Evolutionary conservation across 2,888 invertebrate species (phyloP), one percentile per base, ranked within the genome.

Genomic region (Yponomeuta cagnagella): DNA sequence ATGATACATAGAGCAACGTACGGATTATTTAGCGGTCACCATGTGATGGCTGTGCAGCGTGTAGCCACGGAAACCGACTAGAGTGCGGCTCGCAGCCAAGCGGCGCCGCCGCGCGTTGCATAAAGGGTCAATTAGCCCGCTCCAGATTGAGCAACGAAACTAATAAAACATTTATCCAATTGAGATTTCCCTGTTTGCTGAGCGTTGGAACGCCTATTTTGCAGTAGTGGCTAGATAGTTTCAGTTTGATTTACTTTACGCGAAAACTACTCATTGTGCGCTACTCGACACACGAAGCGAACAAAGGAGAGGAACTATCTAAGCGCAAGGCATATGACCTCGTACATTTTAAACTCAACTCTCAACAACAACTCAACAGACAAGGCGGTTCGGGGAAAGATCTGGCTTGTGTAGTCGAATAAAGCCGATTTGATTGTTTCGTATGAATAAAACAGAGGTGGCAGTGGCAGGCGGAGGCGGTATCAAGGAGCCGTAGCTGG

Each of bases 161-260:
- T 70, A 70, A 70, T 70, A 65, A 70, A 43, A 48, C 33, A 70
- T 70, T 70, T 70, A 70, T 64, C 70, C 64, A 64, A 70, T 70
- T 64, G 70, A 64, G 70, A 68, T 67, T 33, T 37, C 33, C 33
- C 43, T 43, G 15, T 43, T 31, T 33, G 31, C 31, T 30, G 65
- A 31, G 65, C 52, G 52, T 58, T 58, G 52, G 52, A 58, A 58
- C 52, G 52, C 15, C 52, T 58, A 58, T 15, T 12, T 15, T 58
- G 52, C 52, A 58, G 52, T 15, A 15, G 12, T 52, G 52, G 12
- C 52, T 2, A 58, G 52, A 58, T 58, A 58, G 1, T 58, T 58
- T 12, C 5, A 15, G 52, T 58, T 58, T 58, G 15, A 15, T 58
- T 58, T 12, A 12, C 52, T 58, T 58, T 58, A 15, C 12, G 52